Evolutionary conservation across 2,113 vertebrate genomes (phyloP), one percentile per base, ranked within the genome.

Genomic region (Electrona antarctica): DNA sequence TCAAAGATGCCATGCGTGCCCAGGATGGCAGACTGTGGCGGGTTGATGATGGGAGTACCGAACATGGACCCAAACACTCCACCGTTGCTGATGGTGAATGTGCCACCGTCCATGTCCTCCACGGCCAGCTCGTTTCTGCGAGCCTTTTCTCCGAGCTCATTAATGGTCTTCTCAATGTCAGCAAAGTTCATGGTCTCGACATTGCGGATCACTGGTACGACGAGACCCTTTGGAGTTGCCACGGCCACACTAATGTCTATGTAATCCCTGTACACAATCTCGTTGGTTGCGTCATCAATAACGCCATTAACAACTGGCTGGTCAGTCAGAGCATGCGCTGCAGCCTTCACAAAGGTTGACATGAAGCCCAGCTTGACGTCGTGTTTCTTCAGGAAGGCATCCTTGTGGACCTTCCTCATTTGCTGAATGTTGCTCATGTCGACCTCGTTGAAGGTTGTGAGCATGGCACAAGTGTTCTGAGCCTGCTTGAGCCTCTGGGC

Each of bases 351-450:
- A 85, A 98, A 99, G 0, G 95, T 95, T 0, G 96, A 99, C 97
- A 98, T 97, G 79, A 98, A 98, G 67, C 96, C 97, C 29, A 98
- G 91, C 73, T 98, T 99, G 85, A 95, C 82, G 85, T 88, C 92
- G 87, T 98, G 96, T 78, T 96, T 98, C 87, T 97, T 98, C 68
- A 97, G 80, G 83, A 98, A 97, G 62, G 90, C 88, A 7, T 98
- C 97, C 72, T 93, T 96, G 86, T 97, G 93, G 60, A 90, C 14
- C 10, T 89, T 90, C 85, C 96, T 94, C 95, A 98, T 95, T 64
- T 96, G 94, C 69, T 95, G 93, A 76, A 98, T 95, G 87, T 96
- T 98, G 89, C 97, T 96, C 97, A 99, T 98, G 88, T 99, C 97
- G 0, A 98, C 90, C 87, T 99, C 97, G 56, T 98, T 99, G 86